phyloP scores from a whole-genome alignment of 2,113 vertebrate species.

The Gambusia holbrooki region DNA sequence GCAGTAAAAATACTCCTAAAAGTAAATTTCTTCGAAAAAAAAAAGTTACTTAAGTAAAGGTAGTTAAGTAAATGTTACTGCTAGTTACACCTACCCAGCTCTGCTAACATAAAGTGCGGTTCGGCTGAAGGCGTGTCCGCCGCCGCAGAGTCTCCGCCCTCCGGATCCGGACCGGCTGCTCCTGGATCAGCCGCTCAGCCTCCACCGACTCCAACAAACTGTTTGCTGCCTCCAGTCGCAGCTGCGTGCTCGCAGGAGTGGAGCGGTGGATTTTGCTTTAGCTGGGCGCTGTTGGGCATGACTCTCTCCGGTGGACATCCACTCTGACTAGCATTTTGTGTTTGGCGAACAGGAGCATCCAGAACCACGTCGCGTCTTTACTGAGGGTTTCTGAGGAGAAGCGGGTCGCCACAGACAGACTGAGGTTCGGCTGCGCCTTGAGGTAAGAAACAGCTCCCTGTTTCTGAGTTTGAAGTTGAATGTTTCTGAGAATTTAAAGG shows the following conservation, averaged over 20 bases:
- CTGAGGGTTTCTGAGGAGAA: slow-evolving; percentile 32
- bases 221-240: slow-evolving; percentile 58
- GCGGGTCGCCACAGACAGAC: slow-evolving; percentile 21
- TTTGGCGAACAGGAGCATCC: slow-evolving; percentile 3
- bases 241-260: slow-evolving; percentile 50
- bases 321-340: slow-evolving; percentile 4
- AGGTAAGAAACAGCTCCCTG: slow-evolving; percentile 64
- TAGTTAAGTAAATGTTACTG: too few relatives aligned
- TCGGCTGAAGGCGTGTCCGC: slow-evolving; percentile 47
- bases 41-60: too few relatives aligned
- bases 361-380: slow-evolving; percentile 2
- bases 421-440: slow-evolving; percentile 43
- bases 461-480: slow-evolving; percentile 26
- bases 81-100: too few relatives aligned
- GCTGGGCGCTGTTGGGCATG: slow-evolving; percentile 34
- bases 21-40: too few relatives aligned
- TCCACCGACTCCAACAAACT: slow-evolving; percentile 57
- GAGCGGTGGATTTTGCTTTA: slow-evolving; percentile 64
- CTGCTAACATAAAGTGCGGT: not conserved
- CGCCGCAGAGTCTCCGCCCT: slow-evolving; percentile 63
- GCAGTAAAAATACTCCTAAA: too few relatives aligned
- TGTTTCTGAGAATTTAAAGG: not conserved
- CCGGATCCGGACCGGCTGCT: slow-evolving; percentile 48
- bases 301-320: slow-evolving; percentile 39
- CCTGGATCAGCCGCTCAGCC: slow-evolving; percentile 47